These are phyloP conservation scores for Oreonectes daqikongensis DNA, from an alignment of 2,797 vertebrate species.

Conservation along the genomic window DNA sequence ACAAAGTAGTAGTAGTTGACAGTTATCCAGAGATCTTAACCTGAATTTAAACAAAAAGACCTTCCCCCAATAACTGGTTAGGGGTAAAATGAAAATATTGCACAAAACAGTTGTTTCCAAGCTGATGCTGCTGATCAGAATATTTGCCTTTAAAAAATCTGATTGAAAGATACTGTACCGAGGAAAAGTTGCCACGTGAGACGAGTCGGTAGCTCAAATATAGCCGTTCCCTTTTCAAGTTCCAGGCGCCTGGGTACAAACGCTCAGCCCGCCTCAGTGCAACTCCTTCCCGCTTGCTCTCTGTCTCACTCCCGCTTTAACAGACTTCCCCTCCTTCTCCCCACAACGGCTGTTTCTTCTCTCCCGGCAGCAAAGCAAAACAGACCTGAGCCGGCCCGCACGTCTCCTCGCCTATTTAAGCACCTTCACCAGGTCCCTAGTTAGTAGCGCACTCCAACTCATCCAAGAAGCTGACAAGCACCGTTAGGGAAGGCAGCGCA, in stretches of 20 bases:
- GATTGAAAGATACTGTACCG: constrained; percentile 54
- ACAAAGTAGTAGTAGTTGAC: constrained; percentile 68
- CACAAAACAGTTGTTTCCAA: constrained; percentile 13
- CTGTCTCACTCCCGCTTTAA: constrained; percentile 44
- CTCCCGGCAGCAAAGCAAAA: constrained; percentile 76
- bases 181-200: constrained; percentile 53
- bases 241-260: constrained; percentile 64
- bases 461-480: constrained; percentile 99
- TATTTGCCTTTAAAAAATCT: constrained; percentile 21
- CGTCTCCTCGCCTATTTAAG: constrained; percentile 93
- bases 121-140: constrained; percentile 38
- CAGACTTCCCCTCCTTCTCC: constrained; percentile 38
- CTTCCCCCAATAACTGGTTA: constrained; percentile 4
- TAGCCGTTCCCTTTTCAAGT: constrained; percentile 57
- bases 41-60: constrained; percentile 50
- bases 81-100: constrained; percentile 8
- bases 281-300: constrained; percentile 40
- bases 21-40: constrained; percentile 38
- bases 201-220: constrained; percentile 43
- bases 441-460: constrained; percentile 97
- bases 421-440: constrained; percentile 95
- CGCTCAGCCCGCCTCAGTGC: constrained; percentile 59
- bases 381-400: constrained; percentile 79
- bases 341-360: constrained; percentile 48
- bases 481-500: constrained; percentile 98